Evolutionary conservation across 2,797 vertebrate species (phyloP).

Genomic region (Paramormyrops hopkinsi): DNA sequence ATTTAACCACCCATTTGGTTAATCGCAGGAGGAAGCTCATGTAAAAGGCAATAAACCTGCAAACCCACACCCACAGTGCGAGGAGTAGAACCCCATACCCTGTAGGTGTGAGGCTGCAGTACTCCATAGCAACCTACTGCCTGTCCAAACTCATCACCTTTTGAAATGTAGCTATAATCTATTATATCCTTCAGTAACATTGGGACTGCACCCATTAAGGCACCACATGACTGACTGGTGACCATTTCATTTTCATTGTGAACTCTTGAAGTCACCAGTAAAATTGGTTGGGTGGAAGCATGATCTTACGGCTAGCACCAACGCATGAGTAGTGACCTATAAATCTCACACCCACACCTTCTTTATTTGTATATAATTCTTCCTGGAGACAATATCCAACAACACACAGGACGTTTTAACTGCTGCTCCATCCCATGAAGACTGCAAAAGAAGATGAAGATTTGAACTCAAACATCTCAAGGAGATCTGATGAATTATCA

Average conservation of each 20-base stretch:
- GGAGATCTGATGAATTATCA: neutral
- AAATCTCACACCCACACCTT: neutral
- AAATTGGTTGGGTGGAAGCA: neutral
- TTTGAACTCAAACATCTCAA: neutral
- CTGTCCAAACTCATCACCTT: neutral
- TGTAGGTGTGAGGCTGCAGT: neutral
- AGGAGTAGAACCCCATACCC: neutral
- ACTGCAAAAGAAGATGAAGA: neutral
- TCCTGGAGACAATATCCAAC: neutral
- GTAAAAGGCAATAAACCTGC: neutral
- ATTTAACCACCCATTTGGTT: neutral
- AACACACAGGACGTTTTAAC: neutral
- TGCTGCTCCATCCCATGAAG: neutral
- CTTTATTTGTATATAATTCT: neutral
- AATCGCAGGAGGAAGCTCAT: neutral
- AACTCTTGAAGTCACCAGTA: neutral
- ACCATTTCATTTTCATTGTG: neutral
- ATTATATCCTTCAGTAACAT: neutral
- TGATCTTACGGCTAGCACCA: neutral
- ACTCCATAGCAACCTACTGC: neutral
- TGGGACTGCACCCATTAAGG: neutral
- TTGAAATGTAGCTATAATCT: neutral
- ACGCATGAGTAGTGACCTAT: neutral
- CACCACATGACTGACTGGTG: neutral
- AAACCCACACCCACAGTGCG: neutral